phyloP scores from a whole-genome alignment of 2,113 vertebrate species.

The Pagrus major region DNA sequence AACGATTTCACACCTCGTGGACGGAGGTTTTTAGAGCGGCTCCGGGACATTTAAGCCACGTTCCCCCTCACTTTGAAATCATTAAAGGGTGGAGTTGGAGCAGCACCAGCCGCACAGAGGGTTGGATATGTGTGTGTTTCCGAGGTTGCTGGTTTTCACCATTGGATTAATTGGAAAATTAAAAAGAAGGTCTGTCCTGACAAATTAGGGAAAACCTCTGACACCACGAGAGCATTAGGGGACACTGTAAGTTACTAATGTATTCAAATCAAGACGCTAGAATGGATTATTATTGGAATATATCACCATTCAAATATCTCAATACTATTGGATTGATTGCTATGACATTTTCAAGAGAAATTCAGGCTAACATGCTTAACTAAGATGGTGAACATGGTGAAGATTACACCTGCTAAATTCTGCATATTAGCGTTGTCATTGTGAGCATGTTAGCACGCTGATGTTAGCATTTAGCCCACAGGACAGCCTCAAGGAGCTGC shows the following conservation, averaged over 20 bases:
- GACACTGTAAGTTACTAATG: background rate
- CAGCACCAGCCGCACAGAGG: slow-evolving; percentile 21
- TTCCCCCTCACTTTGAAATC: slow-evolving; percentile 49
- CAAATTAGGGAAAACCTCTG: background rate
- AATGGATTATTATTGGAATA: background rate
- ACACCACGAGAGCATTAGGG: background rate
- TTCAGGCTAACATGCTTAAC: too few relatives aligned
- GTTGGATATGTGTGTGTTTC: background rate
- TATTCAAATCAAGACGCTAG: background rate
- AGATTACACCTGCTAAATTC: too few relatives aligned
- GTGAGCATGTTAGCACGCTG: background rate
- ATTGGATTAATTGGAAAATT: background rate
- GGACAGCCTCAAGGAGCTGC: background rate
- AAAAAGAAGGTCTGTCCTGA: background rate
- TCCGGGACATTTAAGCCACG: slow-evolving; percentile 38
- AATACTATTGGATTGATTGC: background rate
- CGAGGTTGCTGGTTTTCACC: slow-evolving; percentile 15
- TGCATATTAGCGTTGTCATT: too few relatives aligned
- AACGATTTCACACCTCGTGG: slow-evolving; percentile 70
- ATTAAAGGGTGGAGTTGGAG: slow-evolving; percentile 16
- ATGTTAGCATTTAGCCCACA: too few relatives aligned
- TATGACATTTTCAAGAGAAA: background rate
- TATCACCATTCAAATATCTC: background rate
- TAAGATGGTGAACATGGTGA: too few relatives aligned
- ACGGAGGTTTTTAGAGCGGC: slow-evolving; percentile 38